Evolutionary conservation across 2,113 vertebrate genomes (phyloP).

Genomic region (Eleginops maclovinus): DNA sequence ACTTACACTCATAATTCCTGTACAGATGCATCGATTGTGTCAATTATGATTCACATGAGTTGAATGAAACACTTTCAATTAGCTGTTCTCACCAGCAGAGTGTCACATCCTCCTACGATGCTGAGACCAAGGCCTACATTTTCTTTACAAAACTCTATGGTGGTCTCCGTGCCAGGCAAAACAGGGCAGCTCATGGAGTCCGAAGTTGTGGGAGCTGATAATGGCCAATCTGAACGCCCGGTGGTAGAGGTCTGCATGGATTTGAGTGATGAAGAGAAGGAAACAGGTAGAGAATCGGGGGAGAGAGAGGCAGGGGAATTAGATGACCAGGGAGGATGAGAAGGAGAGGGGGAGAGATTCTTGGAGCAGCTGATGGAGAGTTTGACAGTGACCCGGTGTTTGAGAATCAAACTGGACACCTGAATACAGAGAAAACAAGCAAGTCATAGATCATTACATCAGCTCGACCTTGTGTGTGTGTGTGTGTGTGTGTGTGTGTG

Average conservation of each 20-base stretch:
- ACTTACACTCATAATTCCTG: not conserved
- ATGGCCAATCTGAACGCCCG: conserved; percentile 80
- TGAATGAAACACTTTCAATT: not conserved
- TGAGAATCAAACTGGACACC: conserved; percentile 89
- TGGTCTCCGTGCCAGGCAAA: conserved; percentile 91
- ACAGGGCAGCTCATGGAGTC: conserved; percentile 89
- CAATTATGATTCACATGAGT: not conserved
- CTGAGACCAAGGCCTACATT: conserved; percentile 92
- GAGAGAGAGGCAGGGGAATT: no score
- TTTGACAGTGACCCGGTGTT: conserved; percentile 83
- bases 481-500: conserved; percentile 8
- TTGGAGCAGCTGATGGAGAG: conserved; percentile 81
- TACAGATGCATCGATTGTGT: not conserved
- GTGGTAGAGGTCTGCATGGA: conserved; percentile 43
- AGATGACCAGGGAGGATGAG: not conserved
- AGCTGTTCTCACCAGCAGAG: conserved; percentile 86
- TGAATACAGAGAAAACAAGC: conserved; percentile 66
- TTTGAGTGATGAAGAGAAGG: conserved; percentile 40
- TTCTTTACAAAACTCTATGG: conserved; percentile 93
- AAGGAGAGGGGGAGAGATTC: conserved; percentile 39
- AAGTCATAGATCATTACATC: conserved; percentile 63
- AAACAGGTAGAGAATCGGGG: conserved; percentile 15
- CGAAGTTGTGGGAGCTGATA: conserved; percentile 81
- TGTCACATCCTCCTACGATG: conserved; percentile 95
- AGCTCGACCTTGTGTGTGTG: conserved; percentile 52